These are phyloP conservation scores for Stegophylla sp. DNA, from an alignment of 2,888 invertebrate species.

Conservation along the genomic window DNA sequence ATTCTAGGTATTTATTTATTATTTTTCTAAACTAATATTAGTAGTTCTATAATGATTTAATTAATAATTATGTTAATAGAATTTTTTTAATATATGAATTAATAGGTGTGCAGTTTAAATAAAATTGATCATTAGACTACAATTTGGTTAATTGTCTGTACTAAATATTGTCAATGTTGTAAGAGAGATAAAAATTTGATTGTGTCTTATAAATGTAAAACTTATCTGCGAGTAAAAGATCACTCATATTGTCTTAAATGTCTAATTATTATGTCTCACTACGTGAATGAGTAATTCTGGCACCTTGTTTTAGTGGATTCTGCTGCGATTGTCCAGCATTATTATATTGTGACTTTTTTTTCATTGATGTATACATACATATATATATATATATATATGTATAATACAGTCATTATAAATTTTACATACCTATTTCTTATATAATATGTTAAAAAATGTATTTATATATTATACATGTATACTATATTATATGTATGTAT, in stretches of 20 bases:
- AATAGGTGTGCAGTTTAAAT: constrained; percentile 47
- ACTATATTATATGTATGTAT: constrained; percentile 31
- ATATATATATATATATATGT: constrained; percentile 19
- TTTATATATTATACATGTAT: constrained; percentile 38
- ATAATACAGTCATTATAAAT: constrained; percentile 45
- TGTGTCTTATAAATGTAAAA: constrained; percentile 45
- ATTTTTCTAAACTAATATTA: constrained; percentile 58
- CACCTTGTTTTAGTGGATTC: constrained; percentile 49
- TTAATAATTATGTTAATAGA: constrained; percentile 51
- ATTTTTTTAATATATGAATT: constrained; percentile 38
- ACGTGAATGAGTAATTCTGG: constrained; percentile 53
- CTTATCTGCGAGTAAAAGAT: constrained; percentile 58
- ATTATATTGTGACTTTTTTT: constrained; percentile 56
- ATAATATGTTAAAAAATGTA: constrained; percentile 40
- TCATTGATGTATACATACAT: constrained; percentile 50
- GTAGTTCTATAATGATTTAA: constrained; percentile 55
- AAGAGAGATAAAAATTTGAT: constrained; percentile 17
- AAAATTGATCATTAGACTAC: constrained; percentile 39
- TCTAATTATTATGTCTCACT: constrained; percentile 57
- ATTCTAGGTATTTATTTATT: constrained; percentile 54
- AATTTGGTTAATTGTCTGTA: constrained; percentile 24
- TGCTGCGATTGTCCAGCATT: constrained; percentile 46
- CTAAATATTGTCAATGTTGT: constrained; percentile 26
- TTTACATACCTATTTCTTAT: constrained; percentile 54
- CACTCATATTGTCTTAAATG: constrained; percentile 55